Base-by-base conservation (phyloP, 2,113 vertebrate species). In the Thunnus maccoyii region DNA sequence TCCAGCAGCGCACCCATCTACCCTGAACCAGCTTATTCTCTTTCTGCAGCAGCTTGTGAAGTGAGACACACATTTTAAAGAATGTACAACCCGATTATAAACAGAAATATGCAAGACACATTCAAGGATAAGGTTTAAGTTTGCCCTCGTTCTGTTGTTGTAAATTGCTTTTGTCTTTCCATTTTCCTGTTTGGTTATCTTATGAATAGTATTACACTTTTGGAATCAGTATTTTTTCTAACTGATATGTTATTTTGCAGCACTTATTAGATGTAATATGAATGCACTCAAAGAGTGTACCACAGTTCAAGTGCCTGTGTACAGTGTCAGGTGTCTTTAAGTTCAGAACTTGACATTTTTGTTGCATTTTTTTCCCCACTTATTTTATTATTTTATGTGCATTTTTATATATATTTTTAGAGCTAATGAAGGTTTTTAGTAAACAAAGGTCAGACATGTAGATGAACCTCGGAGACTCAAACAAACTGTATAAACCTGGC, bases 301-400 rank as follows among this genome's bases (percentile, higher is more conserved):
- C 89, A 79, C 84, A 92, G 90, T 91, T 94, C 86, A 95, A 96
- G 95, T 95, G 95, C 94, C 95, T 96, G 95, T 93, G 87, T 92
- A 92, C 91, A 91, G 86, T 72, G 83, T 93, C 91, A 86, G 84
- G 81, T 89, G 70, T 92, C 76, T 91, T 92, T 91, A 69, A 68
- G 81, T 91, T 90, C 60, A 82, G 57, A 76, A 32, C 60, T 74
- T 78, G 64, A 61, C 27, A 62, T 85, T 76, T 77, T 50, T 65
- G 82, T 84, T 63, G 69, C 71, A 67, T 58, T 79, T 82, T 66
- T 80, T 51, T 60, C 8, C 55, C 55, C 36, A 56, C 62, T 68
- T 78, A 12, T 80, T 58, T 90, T 87, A 20, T 73, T 51, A 32
- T 85, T 58, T 61, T 64, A 60, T 81, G 54, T 86, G 67, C 57